phyloP scores from a whole-genome alignment of 2,888 invertebrate species.

The Ischnus inquisitorius region DNA sequence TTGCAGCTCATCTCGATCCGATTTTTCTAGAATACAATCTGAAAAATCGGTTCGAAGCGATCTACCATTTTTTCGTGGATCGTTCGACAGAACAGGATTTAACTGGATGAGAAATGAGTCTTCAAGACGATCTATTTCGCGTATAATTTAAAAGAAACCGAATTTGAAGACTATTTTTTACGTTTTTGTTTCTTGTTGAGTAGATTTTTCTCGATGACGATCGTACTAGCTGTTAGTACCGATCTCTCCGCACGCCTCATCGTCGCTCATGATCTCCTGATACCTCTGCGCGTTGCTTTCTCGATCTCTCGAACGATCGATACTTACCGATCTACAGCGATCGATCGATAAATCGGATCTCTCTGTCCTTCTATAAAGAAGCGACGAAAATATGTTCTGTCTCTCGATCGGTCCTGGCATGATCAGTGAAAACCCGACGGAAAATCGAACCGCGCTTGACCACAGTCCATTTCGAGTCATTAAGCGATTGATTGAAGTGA shows the following conservation, averaged over 20 bases:
- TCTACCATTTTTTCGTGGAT: no score
- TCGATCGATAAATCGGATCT: background rate
- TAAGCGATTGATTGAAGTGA: no score
- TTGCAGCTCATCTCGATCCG: background rate
- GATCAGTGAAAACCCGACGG: background rate
- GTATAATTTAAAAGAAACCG: no score
- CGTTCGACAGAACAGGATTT: no score
- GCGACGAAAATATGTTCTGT: no score
- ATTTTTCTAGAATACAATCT: background rate
- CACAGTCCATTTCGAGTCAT: no score
- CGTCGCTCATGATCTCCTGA: constrained; percentile 64
- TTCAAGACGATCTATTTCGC: background rate
- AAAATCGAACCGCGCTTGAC: background rate
- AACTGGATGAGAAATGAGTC: background rate
- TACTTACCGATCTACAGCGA: constrained; percentile 40
- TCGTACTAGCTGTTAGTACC: background rate
- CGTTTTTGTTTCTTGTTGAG: background rate
- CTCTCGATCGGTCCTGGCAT: background rate
- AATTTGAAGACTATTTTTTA: background rate
- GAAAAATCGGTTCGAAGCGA: no score
- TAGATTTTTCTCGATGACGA: background rate
- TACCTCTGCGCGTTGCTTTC: constrained; percentile 62
- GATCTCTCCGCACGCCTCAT: constrained; percentile 22
- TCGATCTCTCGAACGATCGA: constrained; percentile 72
- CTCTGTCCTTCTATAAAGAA: background rate